phyloP scores from a whole-genome alignment of 2,888 invertebrate genomes.

The Papilio gigon region DNA sequence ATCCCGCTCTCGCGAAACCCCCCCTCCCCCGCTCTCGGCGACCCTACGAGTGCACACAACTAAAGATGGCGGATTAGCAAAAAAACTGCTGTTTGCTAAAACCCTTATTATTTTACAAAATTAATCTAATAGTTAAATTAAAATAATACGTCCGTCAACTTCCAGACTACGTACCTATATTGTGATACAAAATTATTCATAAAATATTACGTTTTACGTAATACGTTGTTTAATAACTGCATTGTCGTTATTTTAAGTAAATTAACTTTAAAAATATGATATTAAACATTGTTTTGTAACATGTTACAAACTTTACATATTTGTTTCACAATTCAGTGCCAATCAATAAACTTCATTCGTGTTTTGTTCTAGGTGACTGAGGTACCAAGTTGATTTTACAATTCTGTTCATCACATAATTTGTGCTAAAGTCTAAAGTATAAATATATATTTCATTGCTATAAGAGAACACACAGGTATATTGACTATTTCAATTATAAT shows the following conservation, averaged over 20 bases:
- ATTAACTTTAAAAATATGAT: too few species aligned
- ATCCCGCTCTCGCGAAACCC: slow-evolving; percentile 69
- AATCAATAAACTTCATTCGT: background rate
- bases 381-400: too few species aligned
- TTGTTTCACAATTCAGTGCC: background rate
- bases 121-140: background rate
- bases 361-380: too few species aligned
- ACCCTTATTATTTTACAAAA: background rate
- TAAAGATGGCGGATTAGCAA: slow-evolving; percentile 76
- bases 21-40: slow-evolving; percentile 55
- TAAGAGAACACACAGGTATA: background rate
- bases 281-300: background rate
- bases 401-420: background rate
- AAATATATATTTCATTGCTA: background rate
- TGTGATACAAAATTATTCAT: too few species aligned
- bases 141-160: background rate
- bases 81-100: slow-evolving; percentile 37
- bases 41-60: slow-evolving; percentile 66
- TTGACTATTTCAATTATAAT: background rate
- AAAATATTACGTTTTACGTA: too few species aligned
- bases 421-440: background rate
- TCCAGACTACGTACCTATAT: too few species aligned
- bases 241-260: background rate
- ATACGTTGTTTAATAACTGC: too few species aligned
- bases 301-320: background rate